phyloP scores from a whole-genome alignment of 2,113 vertebrate species.

The Saguinus imperator region DNA sequence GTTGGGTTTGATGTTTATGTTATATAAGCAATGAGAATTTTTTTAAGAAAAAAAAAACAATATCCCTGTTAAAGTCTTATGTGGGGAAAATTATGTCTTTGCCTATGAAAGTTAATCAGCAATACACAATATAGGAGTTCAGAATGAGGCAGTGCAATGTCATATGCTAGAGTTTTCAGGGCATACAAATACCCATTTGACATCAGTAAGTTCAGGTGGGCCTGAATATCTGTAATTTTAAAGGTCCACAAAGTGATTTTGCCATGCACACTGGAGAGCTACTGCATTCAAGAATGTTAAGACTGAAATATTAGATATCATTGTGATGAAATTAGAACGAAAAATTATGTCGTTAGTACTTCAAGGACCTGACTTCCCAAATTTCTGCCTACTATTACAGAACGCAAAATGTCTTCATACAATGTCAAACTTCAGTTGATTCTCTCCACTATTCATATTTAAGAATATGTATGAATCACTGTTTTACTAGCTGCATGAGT shows the following conservation, averaged over 20 bases:
- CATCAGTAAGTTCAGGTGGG: neutral
- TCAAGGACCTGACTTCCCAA: neutral
- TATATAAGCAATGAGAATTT: neutral
- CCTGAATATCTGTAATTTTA: neutral
- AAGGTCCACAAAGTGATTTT: neutral
- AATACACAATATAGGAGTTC: neutral
- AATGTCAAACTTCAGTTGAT: neutral
- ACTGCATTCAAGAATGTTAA: neutral
- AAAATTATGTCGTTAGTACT: neutral
- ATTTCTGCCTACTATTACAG: neutral
- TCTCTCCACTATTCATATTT: conserved; percentile 21
- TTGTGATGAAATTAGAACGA: neutral
- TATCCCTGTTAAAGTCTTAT: neutral
- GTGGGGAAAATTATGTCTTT: neutral
- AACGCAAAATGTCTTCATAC: neutral
- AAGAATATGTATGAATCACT: neutral
- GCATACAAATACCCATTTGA: neutral
- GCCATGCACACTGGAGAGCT: neutral
- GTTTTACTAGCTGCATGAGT: neutral
- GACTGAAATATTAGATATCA: neutral
- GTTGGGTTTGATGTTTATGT: neutral
- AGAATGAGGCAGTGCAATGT: neutral
- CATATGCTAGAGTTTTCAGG: neutral
- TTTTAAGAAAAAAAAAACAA: neutral
- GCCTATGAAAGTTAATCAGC: neutral